phyloP scores from a whole-genome alignment of 1,140 invertebrate genomes.

The Drosophila pseudoananassae region DNA sequence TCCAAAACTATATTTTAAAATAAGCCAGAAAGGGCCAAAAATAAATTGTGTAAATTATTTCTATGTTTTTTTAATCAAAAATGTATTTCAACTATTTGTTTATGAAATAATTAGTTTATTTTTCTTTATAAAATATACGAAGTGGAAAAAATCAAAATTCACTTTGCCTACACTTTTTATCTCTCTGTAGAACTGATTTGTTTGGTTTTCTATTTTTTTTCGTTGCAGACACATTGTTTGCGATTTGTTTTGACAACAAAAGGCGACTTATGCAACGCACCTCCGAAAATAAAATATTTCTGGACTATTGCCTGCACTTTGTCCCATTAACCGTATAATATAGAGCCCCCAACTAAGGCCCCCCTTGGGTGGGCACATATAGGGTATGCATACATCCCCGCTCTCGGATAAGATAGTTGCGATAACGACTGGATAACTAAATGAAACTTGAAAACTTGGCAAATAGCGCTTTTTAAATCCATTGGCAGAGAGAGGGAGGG shows the following conservation, averaged over 20 bases:
- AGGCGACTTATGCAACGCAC: constrained; percentile 25
- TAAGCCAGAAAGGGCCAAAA: too few species aligned
- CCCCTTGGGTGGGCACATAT: not conserved
- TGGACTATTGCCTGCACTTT: constrained; percentile 24
- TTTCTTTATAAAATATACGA: too few species aligned
- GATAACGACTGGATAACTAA: constrained; percentile 9
- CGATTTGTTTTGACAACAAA: constrained; percentile 38
- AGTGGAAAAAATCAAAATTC: too few species aligned
- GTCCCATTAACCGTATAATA: not conserved
- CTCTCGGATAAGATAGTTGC: constrained; percentile 37
- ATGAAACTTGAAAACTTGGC: not conserved
- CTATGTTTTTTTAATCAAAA: not conserved
- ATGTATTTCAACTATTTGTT: not conserved
- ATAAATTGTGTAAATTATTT: not conserved
- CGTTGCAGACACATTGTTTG: constrained; percentile 1
- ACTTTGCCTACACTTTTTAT: too few species aligned
- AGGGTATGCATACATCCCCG: constrained; percentile 13
- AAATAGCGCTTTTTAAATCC: not conserved
- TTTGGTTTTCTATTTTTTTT: not conserved
- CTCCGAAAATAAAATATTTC: not conserved
- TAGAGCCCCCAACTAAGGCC: not conserved
- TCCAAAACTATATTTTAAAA: too few species aligned
- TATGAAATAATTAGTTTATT: too few species aligned
- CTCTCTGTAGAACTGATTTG: not conserved
- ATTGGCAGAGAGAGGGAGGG: too few species aligned